phyloP scores from a whole-genome alignment of 2,113 vertebrate species.

The Turdus rufiventris region DNA sequence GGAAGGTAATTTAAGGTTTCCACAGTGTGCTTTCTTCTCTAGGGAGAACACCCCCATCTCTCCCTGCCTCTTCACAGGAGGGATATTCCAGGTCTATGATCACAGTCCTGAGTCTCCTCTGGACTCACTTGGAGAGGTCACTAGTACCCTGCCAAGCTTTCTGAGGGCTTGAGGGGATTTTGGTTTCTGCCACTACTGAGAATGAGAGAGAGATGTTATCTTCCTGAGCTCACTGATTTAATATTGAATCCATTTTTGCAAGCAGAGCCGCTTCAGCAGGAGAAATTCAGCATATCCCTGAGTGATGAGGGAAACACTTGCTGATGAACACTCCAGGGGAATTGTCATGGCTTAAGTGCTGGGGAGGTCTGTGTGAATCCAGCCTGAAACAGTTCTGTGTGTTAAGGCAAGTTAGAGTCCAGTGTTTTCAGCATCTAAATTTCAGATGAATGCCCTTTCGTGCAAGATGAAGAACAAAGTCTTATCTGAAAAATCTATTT shows the following conservation, averaged over 20 bases:
- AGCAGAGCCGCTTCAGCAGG: background rate
- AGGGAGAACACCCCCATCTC: background rate
- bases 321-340: background rate
- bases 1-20: background rate
- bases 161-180: background rate
- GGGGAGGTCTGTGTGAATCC: background rate
- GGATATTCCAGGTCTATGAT: background rate
- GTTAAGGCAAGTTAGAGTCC: background rate
- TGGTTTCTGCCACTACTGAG: background rate
- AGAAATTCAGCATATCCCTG: background rate
- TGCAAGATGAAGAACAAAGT: background rate
- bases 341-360: background rate
- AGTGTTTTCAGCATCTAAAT: background rate
- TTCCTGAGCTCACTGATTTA: background rate
- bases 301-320: background rate
- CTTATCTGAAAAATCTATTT: background rate
- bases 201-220: background rate
- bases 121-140: background rate
- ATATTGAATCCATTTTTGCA: background rate
- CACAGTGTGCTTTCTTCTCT: background rate
- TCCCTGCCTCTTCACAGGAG: background rate
- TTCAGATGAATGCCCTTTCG: background rate
- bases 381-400: background rate
- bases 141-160: background rate
- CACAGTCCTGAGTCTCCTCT: background rate